These are phyloP conservation scores for Bujurquina vittata DNA, from an alignment of 2,113 vertebrate genomes.

Conservation along the genomic window DNA sequence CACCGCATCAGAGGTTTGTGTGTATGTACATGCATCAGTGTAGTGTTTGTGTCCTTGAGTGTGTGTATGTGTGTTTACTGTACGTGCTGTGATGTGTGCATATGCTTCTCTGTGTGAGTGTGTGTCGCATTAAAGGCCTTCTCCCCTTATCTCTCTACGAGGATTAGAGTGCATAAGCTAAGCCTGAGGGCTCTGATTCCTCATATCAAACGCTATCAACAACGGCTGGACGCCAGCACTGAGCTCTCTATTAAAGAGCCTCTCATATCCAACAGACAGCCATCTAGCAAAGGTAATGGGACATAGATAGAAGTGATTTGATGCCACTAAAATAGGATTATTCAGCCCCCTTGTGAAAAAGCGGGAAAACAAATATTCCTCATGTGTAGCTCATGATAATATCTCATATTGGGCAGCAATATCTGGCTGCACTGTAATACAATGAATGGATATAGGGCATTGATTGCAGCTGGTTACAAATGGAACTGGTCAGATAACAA, in stretches of 20 bases:
- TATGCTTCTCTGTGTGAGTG: background rate
- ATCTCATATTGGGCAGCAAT: background rate
- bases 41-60: background rate
- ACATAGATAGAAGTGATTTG: constrained; percentile 30
- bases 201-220: constrained; percentile 64
- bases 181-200: constrained; percentile 46
- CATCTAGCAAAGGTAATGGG: constrained; percentile 58
- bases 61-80: background rate
- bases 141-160: constrained; percentile 56
- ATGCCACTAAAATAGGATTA: constrained; percentile 37
- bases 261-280: constrained; percentile 48
- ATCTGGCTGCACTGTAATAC: background rate
- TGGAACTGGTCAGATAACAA: background rate
- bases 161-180: constrained; percentile 69
- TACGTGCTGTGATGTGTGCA: background rate
- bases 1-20: background rate
- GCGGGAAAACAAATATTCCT: constrained; percentile 1
- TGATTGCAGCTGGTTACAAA: background rate
- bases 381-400: background rate
- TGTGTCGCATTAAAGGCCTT: constrained; percentile 45
- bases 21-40: constrained; percentile 9
- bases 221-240: constrained; percentile 38
- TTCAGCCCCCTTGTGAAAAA: constrained; percentile 27
- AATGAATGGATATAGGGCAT: background rate
- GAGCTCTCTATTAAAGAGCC: constrained; percentile 61